Evolutionary conservation across 2,888 invertebrate species (phyloP), one percentile per base, ranked within the genome.

Genomic region (Volucella inanis): DNA sequence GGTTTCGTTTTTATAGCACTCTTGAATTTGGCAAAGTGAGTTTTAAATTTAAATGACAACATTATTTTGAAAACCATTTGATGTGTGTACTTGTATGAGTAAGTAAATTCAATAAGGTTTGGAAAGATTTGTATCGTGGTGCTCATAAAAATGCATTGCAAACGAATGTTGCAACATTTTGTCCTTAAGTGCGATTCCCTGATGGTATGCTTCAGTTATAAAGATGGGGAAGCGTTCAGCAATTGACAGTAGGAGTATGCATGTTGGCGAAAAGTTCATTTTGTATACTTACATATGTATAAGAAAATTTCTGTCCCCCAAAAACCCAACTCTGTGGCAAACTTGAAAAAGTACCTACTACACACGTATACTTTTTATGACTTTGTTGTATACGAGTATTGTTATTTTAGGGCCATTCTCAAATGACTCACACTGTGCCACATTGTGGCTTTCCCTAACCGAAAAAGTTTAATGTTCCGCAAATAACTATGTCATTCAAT

Each of bases 31-130:
- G 50, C 65, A 79, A 72, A 65, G 78, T 52, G 38, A 52, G 12
- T 65, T 57, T 39, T 45, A 18, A 72, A 79, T 67, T 65, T 59
- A 18, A 65, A 61, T 52, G 31, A 6, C 31, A 31, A 45, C 59
- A 65, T 57, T 64, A 64, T 22, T 41, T 47, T 4, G 11, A 18
- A 45, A 50, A 11, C 49, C 18, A 61, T 14, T 18, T 10, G 18
- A 31, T 54, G 54, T 54, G 49, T 31, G 31, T 47, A 8, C 10
- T 39, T 31, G 45, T 41, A 49, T 55, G 6, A 4, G 59, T 62
- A 75, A 52, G 70, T 59, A 76, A 76, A 76, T 76, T 57, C 65
- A 82, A 67, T 82, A 71, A 71, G 57, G 59, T 62, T 45, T n/a
- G 45, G 52, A 79, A 22, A 14, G 41, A 55, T 55, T 31, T 45